Conservation (phyloP, 2,797 vertebrate species). For the Todus mexicanus region DNA sequence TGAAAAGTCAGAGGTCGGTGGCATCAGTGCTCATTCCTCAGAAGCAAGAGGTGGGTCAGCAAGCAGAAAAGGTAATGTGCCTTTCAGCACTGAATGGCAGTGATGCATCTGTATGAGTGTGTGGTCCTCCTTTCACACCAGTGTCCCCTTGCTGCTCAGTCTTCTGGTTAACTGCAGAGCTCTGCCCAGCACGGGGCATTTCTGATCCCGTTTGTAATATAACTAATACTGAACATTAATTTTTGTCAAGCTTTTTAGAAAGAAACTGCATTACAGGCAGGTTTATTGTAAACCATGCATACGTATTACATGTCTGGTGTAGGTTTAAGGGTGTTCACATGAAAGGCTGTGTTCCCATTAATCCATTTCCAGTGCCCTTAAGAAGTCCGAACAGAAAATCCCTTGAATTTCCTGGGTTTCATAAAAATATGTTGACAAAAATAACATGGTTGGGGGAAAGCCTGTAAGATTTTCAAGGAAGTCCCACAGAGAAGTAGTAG, state of each 20-base stretch:
- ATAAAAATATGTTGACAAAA: not conserved
- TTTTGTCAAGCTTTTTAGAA: not conserved
- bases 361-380: not conserved
- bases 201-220: not conserved
- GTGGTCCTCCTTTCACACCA: not conserved
- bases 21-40: not conserved
- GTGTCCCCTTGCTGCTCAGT: not conserved
- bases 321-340: not conserved
- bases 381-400: not conserved
- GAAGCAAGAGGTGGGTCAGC: slow-evolving; percentile 50
- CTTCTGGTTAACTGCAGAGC: not conserved
- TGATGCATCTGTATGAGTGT: rapidly evolving
- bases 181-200: not conserved
- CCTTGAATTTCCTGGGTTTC: not conserved
- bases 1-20: slow-evolving; percentile 11
- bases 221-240: not conserved
- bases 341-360: not conserved
- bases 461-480: not conserved
- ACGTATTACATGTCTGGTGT: not conserved
- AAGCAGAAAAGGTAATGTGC: slow-evolving; percentile 60
- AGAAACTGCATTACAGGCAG: not conserved
- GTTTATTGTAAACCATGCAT: not conserved
- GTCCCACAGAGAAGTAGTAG: not conserved
- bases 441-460: not conserved
- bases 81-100: not conserved